Evolutionary conservation across 2,113 vertebrate species (phyloP), one percentile per base, ranked within the genome.

Genomic region (Alces alces): DNA sequence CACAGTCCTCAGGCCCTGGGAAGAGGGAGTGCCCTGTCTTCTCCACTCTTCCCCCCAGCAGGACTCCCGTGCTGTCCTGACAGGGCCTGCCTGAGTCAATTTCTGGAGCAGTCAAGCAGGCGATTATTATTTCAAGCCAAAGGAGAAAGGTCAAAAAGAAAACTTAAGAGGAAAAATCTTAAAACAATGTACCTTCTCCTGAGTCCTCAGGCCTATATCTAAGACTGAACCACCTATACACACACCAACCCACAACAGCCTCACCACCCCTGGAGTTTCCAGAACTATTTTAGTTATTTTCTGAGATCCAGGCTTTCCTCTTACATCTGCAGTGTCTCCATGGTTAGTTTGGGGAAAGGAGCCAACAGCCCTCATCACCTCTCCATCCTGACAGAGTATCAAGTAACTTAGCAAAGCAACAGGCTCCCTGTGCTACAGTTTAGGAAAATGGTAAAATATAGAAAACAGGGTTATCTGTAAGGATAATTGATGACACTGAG

Each of bases 111-210:
- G 15, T 66, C 3, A 50, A 45, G 12, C 60, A 95, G 17, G 55
- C 79, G 86, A 96, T 86, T 82, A 39, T 64, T 64, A 6, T 89
- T 45, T 95, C 84, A 93, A 93, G 79, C 55, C 43, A 45, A 5
- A 45, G 23, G 14, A 89, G 15, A 89, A 92, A 97, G 73, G 23
- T 88, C 43, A 97, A 97, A 91, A 87, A 70, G 8, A 61, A 94
- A 94, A 93, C 61, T 70, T 87, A 78, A 86, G 86, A 85, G 36
- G 61, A 84, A 86, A 89, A 84, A 93, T 54, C 1, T 33, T 36
- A 86, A 64, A 95, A 84, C 39, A 90, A 47, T 5, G 30, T 73
- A 43, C 43, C 47, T 91, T 60, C 8, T 50, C 83, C 84, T 23
- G 25, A 76, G 57, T 39, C 45, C 61, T 93, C 76, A 87, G n/a